Evolutionary conservation across 2,113 vertebrate species (phyloP).

Genomic region (Entomyzon cyanotis): DNA sequence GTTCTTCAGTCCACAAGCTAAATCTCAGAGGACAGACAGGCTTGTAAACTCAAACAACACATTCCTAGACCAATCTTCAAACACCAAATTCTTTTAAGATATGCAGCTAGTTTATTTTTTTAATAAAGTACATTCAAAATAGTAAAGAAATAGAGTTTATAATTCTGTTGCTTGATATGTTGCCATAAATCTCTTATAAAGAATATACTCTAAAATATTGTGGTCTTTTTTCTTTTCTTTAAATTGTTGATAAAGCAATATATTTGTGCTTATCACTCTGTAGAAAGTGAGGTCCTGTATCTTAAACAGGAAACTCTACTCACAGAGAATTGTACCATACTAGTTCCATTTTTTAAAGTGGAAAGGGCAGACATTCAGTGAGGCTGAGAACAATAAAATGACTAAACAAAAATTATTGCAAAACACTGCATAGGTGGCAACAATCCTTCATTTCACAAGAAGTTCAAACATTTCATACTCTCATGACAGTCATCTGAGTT

Average conservation of each 20-base stretch:
- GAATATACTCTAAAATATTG: not conserved
- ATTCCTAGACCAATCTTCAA: not conserved
- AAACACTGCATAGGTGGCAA: not conserved
- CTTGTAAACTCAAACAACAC: not conserved
- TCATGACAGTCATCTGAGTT: not conserved
- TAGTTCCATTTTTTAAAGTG: not conserved
- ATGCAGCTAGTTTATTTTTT: not conserved
- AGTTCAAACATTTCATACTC: not conserved
- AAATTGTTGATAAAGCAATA: not conserved
- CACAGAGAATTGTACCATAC: not conserved
- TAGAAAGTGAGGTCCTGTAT: not conserved
- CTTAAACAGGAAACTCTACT: not conserved
- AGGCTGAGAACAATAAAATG: not conserved
- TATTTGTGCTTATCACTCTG: not conserved
- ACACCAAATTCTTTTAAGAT: not conserved
- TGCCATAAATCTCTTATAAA: not conserved
- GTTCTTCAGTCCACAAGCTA: not conserved
- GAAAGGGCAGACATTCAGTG: not conserved
- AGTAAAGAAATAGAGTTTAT: not conserved
- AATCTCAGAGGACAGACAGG: not conserved
- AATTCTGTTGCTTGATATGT: not conserved
- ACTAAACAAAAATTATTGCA: not conserved
- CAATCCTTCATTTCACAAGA: accelerated
- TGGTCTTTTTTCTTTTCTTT: not conserved
- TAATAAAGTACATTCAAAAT: not conserved